Base-by-base conservation (phyloP, 1,140 invertebrate genomes). In the Sarcophaga peregrina region DNA sequence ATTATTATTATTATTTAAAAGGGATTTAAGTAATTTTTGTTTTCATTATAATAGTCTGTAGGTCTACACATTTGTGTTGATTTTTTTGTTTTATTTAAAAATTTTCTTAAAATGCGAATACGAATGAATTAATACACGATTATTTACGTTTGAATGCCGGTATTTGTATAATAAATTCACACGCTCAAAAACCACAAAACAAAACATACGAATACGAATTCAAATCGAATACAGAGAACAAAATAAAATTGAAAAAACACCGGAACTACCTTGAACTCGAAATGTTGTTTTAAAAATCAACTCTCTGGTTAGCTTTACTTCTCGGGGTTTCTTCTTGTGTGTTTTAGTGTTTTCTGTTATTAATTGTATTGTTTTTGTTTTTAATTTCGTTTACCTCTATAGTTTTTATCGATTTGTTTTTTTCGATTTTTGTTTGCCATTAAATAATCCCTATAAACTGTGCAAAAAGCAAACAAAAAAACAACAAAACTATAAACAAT, bases 221-320 rank as follows among this genome's bases (percentile, higher is more conserved):
- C 25, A 4, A 37, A 37, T 37, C 15, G 58, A n/a, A 74, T 45
- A 45, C 25, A 37, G 72, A 72, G 17, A 74, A 45, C 3, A 47
- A 72, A 25, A 72, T 17, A 72, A 25, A 25, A 72, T 9, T 9
- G n/a, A 9, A 72, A 25, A 6, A 75, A 78, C 15, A 78, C 75
- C 75, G 75, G 75, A 78, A 78, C 75, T 50, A 78, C 75, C 75
- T 78, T 78, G 75, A 78, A 47, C 75, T 20, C 75, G 75, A 76
- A 76, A 50, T 68, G 25, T 37, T 37, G 25, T 37, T 37, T 37
- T 37, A 37, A 37, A 37, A 37, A 37, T 4, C 25, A 37, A 37
- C 25, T 37, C 25, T 2, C 25, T 37, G 25, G 25, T 2, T 37
- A 37, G 25, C 4, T 4, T 37, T 37, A 4, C 4, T 37, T 37